These are phyloP conservation scores for Tetranychus truncatus DNA, from an alignment of 2,888 invertebrate genomes.

Conservation along the genomic window DNA sequence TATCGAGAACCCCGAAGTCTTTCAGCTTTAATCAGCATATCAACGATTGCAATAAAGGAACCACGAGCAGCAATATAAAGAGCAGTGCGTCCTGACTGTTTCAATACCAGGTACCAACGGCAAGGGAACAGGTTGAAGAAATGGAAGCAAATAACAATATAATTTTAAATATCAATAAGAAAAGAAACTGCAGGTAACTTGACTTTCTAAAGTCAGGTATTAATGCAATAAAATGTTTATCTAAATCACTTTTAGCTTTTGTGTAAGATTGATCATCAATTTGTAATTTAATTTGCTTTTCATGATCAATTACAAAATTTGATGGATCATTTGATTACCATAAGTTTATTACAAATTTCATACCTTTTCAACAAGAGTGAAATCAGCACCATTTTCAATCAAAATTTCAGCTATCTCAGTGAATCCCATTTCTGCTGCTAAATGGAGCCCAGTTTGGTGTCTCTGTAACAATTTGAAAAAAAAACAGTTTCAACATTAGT, in stretches of 20 bases:
- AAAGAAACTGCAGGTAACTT: not conserved
- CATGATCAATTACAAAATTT: not conserved
- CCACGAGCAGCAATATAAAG: conserved; percentile 57
- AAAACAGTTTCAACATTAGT: not conserved
- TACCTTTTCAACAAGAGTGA: conserved; percentile 44
- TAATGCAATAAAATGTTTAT: not conserved
- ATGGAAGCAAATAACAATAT: no score
- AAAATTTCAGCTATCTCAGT: conserved; percentile 45
- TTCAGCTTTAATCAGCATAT: conserved; percentile 55
- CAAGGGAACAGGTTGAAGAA: not conserved
- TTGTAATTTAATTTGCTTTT: not conserved
- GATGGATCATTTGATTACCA: not conserved
- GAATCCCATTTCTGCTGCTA: conserved; percentile 53
- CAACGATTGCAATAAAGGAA: conserved; percentile 62
- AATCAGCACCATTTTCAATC: conserved; percentile 46
- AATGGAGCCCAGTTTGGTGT: conserved; percentile 53
- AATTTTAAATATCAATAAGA: not conserved
- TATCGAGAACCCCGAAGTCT: conserved; percentile 29
- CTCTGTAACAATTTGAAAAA: conserved; percentile 18
- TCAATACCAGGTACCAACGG: not conserved
- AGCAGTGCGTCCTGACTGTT: conserved; percentile 45
- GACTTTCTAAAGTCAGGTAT: not conserved
- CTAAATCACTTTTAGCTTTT: not conserved
- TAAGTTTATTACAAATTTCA: not conserved
- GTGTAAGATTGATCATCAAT: not conserved